phyloP scores from a whole-genome alignment of 1,140 invertebrate species.

The Drosophila ercepeae region DNA sequence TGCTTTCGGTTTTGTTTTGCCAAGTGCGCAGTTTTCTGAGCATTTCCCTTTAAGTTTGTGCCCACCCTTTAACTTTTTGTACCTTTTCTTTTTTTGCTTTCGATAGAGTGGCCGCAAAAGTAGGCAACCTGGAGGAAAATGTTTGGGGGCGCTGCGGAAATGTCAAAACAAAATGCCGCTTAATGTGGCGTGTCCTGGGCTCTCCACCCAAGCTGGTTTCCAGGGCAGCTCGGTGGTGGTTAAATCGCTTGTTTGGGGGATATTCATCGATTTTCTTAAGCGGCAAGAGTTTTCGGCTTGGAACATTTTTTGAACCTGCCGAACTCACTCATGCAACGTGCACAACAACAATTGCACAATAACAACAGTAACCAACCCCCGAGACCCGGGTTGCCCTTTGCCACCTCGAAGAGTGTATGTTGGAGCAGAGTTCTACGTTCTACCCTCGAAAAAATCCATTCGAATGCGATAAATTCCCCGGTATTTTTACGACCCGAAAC shows the following conservation, averaged over 20 bases:
- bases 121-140: conserved; percentile 51
- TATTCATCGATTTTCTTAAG: conserved; percentile 75
- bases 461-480: conserved; percentile 74
- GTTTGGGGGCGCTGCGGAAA: conserved; percentile 38
- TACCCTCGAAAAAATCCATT: conserved; percentile 62
- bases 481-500: conserved; percentile 64
- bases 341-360: conserved; percentile 64
- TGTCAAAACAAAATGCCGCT: conserved; percentile 77
- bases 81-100: conserved; percentile 33
- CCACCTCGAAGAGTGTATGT: conserved; percentile 1
- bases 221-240: conserved; percentile 11
- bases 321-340: conserved; percentile 68
- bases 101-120: conserved; percentile 24
- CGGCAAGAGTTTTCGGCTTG: conserved; percentile 57
- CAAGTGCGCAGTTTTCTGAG: conserved; percentile 52
- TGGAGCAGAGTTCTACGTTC: conserved; percentile 21
- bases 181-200: conserved; percentile 69
- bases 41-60: conserved; percentile 18
- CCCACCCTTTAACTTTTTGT: conserved; percentile 3
- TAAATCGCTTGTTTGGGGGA: conserved; percentile 16
- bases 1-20: conserved; percentile 20
- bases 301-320: conserved; percentile 43
- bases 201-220: conserved; percentile 18
- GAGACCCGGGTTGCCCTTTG: not conserved
- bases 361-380: conserved; percentile 24